Evolutionary conservation across 2,113 vertebrate genomes (phyloP), one percentile per base, ranked within the genome.

Genomic region (Hippocampus abdominalis): DNA sequence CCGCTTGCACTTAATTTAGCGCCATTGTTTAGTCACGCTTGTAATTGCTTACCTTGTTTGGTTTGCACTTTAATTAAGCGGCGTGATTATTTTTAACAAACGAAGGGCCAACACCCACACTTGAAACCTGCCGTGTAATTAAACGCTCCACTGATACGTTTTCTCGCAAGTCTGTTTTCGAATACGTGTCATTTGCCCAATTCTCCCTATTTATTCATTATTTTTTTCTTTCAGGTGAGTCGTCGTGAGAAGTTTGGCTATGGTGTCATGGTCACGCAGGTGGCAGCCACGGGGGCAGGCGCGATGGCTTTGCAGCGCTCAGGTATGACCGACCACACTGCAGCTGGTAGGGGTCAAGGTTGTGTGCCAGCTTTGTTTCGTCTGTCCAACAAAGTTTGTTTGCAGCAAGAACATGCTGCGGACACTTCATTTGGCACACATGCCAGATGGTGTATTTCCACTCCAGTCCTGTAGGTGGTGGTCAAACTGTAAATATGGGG

Each of bases 161-260:
- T 39, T 39, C 29, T 61, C 18, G 40, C 60, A n/a, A 21, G 18
- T 36, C 16, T 61, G 57, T 60, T 39, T 64, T 64, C 39, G 16
- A 42, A 42, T 32, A 6, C 7, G 8, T 76, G 29, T 63, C 32
- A 80, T 46, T 69, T 39, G 3, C 8, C 7, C 10, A 2, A 39
- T 40, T 60, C 27, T 21, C 32, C 18, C 10, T 29, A 48, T 46
- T 46, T 46, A 3, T 46, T 46, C 16, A 3, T 46, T 49, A 7
- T 1, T 23, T 51, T 11, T n/a, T 68, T 23, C 46, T 72, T 74
- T 67, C 40, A 99, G 97, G 91, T 93, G 73, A 94, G 89, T 83
- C 93, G 93, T 53, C 94, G 90, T 87, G 94, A 94, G 84, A 96
- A 94, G 69, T 95, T 94, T 89, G 95, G 85, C 54, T 95, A 94